These are phyloP conservation scores for Hormaphis cornu DNA, from an alignment of 1,140 invertebrate genomes.

Conservation along the genomic window DNA sequence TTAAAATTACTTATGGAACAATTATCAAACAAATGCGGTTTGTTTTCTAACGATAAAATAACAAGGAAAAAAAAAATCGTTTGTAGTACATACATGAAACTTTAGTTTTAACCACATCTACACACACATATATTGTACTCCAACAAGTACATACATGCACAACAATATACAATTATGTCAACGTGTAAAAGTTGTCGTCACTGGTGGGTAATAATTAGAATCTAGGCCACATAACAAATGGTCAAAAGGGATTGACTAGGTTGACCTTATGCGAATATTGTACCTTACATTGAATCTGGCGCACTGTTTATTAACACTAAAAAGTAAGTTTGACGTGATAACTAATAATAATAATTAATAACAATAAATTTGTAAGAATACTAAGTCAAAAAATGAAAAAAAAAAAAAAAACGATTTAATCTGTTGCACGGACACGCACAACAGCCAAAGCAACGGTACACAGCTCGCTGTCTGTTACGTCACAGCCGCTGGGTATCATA, in stretches of 20 bases:
- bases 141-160: no score
- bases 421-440: not conserved
- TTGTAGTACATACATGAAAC: not conserved
- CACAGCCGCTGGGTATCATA: conserved; percentile 47
- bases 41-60: conserved; percentile 9
- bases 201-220: not conserved
- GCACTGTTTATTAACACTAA: not conserved
- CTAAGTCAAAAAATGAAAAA: conserved; percentile 20
- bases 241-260: conserved; percentile 25
- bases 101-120: not conserved
- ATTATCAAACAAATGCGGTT: not conserved
- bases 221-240: not conserved
- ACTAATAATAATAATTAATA: not conserved
- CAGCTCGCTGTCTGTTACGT: not conserved
- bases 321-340: not conserved
- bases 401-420: conserved; percentile 1
- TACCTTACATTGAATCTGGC: not conserved
- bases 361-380: no score
- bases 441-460: not conserved
- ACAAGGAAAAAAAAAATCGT: conserved; percentile 2
- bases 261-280: conserved; percentile 7
- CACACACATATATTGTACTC: not conserved
- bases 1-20: conserved; percentile 3
- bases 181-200: not conserved
- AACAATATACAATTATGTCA: not conserved